These are phyloP conservation scores for Xiphophorus birchmanni DNA, from an alignment of 2,797 vertebrate genomes.

Conservation along the genomic window DNA sequence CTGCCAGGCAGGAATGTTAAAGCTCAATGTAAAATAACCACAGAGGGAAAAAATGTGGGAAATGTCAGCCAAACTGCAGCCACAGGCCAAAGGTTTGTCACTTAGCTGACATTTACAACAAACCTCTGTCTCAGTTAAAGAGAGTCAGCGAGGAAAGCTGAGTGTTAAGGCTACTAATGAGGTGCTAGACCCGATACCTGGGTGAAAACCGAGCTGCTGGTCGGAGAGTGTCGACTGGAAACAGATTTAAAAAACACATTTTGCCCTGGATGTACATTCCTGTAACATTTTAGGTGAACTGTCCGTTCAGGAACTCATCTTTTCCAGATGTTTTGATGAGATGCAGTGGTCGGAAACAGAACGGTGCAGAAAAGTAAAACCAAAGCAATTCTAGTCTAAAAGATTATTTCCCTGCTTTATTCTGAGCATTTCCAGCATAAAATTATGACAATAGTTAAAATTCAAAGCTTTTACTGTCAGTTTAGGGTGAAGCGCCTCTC, in stretches of 20 bases:
- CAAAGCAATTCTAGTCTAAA: not conserved
- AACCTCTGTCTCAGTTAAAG: constrained; percentile 1
- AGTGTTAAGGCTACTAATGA: constrained; percentile 8
- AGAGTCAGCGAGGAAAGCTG: not conserved
- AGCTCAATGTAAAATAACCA: not conserved
- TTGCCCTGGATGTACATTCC: not conserved
- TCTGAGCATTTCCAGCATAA: not conserved
- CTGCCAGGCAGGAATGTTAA: not conserved
- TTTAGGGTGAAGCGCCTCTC: not conserved
- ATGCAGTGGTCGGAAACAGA: not conserved
- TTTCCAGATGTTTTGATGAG: constrained; percentile 1
- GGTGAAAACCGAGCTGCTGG: not conserved
- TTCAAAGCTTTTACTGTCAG: not conserved
- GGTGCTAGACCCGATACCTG: not conserved
- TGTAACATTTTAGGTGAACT: not conserved
- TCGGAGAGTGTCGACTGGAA: not conserved
- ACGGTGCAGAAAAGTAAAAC: not conserved
- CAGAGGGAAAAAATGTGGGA: not conserved
- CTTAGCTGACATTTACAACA: constrained; percentile 5
- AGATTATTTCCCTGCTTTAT: not conserved
- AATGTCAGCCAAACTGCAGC: not conserved
- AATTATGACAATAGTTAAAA: not conserved
- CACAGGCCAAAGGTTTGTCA: constrained; percentile 7
- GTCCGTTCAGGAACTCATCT: not conserved
- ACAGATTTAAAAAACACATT: not conserved